Conservation (phyloP, 2,113 vertebrate genomes). For the Craseonycteris thonglongyai region DNA sequence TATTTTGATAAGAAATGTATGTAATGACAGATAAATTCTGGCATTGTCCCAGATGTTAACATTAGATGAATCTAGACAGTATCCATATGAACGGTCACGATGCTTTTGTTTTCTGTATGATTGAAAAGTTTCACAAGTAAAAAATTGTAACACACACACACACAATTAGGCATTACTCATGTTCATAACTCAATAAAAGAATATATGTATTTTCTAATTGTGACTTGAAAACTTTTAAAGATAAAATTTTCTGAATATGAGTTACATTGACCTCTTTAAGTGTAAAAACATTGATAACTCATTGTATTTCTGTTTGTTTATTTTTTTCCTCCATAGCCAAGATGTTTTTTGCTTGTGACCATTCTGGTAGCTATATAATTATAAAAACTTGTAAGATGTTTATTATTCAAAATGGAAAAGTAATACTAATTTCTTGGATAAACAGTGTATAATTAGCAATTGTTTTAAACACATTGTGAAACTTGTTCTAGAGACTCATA, state of each 20-base stretch:
- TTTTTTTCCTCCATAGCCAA: background rate
- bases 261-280: background rate
- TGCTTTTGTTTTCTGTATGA: background rate
- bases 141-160: background rate
- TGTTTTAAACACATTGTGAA: slow-evolving; percentile 49
- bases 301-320: slow-evolving; percentile 16
- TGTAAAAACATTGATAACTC: background rate
- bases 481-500: background rate
- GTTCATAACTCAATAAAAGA: background rate
- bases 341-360: background rate
- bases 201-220: background rate
- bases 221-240: background rate
- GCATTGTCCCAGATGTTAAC: background rate
- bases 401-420: slow-evolving; percentile 41
- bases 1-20: background rate
- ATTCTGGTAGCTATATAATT: slow-evolving; percentile 37
- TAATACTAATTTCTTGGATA: slow-evolving; percentile 30
- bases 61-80: background rate
- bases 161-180: background rate
- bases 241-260: background rate
- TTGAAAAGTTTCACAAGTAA: background rate
- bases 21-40: background rate
- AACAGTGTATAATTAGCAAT: slow-evolving; percentile 58
- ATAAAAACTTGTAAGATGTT: slow-evolving; percentile 30
- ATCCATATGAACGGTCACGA: background rate